Evolutionary conservation across 2,113 vertebrate genomes (phyloP), one percentile per base, ranked within the genome.

Genomic region (Haemorhous mexicanus): DNA sequence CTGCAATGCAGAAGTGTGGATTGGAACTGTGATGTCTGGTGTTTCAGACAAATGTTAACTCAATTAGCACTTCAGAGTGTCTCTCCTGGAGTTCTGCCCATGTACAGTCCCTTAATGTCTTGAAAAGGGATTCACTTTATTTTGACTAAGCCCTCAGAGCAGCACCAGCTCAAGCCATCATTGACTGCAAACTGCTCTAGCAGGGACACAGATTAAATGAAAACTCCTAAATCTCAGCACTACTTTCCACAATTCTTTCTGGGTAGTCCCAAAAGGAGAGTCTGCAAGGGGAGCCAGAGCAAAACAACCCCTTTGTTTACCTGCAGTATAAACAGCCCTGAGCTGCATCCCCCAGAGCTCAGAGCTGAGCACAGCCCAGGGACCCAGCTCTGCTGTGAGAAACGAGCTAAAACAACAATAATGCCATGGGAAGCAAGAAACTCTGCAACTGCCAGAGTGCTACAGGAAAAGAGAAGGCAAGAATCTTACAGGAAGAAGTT

Each of bases 71-170:
- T 70, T n/a, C 15, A 55, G 28, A 72, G 50, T 3, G 4, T 52
- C 28, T 19, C 28, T 75, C 24, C 56, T 13, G 55, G 64, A n/a
- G 16, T 68, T 28, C 68, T 58, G 46, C 58, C 58, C 35, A 67
- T 0, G 0, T 7, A 30, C 19, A 61, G 21, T 2, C 30, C 67
- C 73, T 50, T 28, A 28, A 43, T 1, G 1, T 5, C 10, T 16
- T 24, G n/a, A 18, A 52, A 72, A 56, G 11, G 3, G 37, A 56
- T 87, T 43, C 2, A 56, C 35, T 37, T 47, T 7, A n/a, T 39
- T 61, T 33, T 56, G 18, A 21, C 30, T 35, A 64, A 62, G 7
- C 13, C n/a, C 7, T 30, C 41, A 47, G 9, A 19, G 32, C 2
- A 1, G 32, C 35, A 79, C 3, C 24, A 56, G 43, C 62, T 76